phyloP scores from a whole-genome alignment of 1,140 invertebrate genomes.

The Zaprionus kolodkinae region DNA sequence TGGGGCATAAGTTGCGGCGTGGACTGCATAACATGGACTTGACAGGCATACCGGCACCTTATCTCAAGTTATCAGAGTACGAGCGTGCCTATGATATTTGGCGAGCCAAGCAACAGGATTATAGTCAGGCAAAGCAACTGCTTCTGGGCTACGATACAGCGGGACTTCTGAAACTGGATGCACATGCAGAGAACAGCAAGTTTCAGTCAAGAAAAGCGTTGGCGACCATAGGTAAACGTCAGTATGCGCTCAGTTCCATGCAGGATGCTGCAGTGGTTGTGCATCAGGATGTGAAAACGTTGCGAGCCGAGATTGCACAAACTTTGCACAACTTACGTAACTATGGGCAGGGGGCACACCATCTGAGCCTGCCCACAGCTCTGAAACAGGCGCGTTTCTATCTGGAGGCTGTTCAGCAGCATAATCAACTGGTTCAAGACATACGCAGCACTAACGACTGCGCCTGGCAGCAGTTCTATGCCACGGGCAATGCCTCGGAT shows the following conservation, averaged over 20 bases:
- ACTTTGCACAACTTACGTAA: slow-evolving; percentile 61
- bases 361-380: slow-evolving; percentile 74
- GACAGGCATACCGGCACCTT: slow-evolving; percentile 90
- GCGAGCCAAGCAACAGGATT: slow-evolving; percentile 83
- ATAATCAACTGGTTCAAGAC: slow-evolving; percentile 59
- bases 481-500: slow-evolving; percentile 76
- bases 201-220: slow-evolving; percentile 70
- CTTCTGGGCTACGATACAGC: slow-evolving; percentile 66
- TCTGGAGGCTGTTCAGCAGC: slow-evolving; percentile 70
- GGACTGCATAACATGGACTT: slow-evolving; percentile 86
- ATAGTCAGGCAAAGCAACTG: slow-evolving; percentile 65
- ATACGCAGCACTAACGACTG: slow-evolving; percentile 69
- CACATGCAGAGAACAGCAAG: slow-evolving; percentile 75
- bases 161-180: slow-evolving; percentile 67
- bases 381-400: slow-evolving; percentile 76
- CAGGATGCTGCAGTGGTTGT: slow-evolving; percentile 50
- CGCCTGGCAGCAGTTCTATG: slow-evolving; percentile 72
- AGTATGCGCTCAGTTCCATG: slow-evolving; percentile 54
- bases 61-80: slow-evolving; percentile 86
- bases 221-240: slow-evolving; percentile 59
- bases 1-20: slow-evolving; percentile 85
- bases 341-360: slow-evolving; percentile 73
- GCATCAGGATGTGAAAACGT: slow-evolving; percentile 39
- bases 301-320: slow-evolving; percentile 55
- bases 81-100: slow-evolving; percentile 73